phyloP scores from a whole-genome alignment of 2,113 vertebrate genomes.

The Phalacrocorax brasilianus region DNA sequence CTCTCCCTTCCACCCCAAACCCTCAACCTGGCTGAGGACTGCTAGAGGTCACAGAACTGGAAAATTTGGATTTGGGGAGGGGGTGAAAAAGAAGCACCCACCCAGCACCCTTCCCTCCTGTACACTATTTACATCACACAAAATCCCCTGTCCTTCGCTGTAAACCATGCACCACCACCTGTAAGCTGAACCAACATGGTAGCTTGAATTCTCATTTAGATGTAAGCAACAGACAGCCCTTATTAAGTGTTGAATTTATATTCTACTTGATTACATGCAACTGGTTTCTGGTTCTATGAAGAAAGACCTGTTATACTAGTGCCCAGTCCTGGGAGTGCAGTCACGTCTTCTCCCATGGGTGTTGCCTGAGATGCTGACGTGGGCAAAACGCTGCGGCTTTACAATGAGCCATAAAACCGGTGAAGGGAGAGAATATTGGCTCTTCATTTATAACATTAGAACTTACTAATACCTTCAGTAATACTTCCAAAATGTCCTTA shows the following conservation, averaged over 20 bases:
- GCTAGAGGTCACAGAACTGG: neutral
- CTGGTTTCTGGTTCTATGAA: neutral
- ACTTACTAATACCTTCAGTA: neutral
- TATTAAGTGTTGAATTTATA: neutral
- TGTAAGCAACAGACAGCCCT: neutral
- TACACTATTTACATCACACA: neutral
- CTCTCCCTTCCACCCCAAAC: neutral
- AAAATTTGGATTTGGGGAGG: neutral
- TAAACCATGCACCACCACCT: neutral
- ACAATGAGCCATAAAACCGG: neutral
- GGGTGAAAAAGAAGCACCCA: neutral
- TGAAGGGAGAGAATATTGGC: neutral
- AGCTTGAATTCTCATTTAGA: neutral
- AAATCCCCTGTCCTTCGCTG: neutral
- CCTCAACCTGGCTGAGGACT: neutral
- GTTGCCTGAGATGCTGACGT: accelerated
- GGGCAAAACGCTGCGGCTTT: neutral
- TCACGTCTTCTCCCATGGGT: neutral
- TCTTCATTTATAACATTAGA: neutral
- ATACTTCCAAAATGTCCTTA: neutral
- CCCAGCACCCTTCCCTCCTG: neutral
- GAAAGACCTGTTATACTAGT: neutral
- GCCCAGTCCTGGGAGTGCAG: accelerated
- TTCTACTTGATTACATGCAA: neutral
- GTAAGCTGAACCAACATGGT: neutral